Evolutionary conservation across 2,797 vertebrate genomes (phyloP), one percentile per base, ranked within the genome.

Genomic region (Anguilla megastoma): DNA sequence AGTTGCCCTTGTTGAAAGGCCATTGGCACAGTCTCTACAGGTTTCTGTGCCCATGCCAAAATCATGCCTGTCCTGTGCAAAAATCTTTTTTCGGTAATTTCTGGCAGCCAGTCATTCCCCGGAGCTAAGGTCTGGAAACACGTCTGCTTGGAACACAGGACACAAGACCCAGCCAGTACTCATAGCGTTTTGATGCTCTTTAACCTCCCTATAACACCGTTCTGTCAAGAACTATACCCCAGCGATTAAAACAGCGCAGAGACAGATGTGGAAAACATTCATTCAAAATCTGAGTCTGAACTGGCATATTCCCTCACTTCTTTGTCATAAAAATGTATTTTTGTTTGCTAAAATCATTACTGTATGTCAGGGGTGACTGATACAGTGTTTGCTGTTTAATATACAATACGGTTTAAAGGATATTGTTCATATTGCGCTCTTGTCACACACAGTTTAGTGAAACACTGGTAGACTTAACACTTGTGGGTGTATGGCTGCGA

Each of bases 21-120:
- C 10, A 74, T 16, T 36, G 83, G 27, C 33, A 33, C 30, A 7
- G 33, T 7, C 16, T 52, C 56, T 48, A 58, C 87, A 71, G 80
- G n/a, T 84, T 54, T 60, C 80, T 85, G 33, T 21, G 48, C 30
- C 63, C 21, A 58, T 41, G 87, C 82, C 82, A 88, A 71, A 45
- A 66, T 10, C 16, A 33, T 16, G n/a, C 60, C 12, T 85, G 66
- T 33, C 82, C 30, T n/a, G 30, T 50, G 50, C 52, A 45, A 66
- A 54, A 84, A 84, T 85, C 45, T 74, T 66, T 52, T 69, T 54
- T 27, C 69, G 16, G 48, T 14, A 6, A 69, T 45, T 27, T 52
- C 41, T 66, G 63, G 63, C 63, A 58, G 48, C 30, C 52, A 58
- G 71, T 27, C 9, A 58, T 45, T 58, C 30, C 60, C 66, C 27